Conservation (phyloP, 2,888 invertebrate genomes). For the Reticulitermes lucifugus region DNA sequence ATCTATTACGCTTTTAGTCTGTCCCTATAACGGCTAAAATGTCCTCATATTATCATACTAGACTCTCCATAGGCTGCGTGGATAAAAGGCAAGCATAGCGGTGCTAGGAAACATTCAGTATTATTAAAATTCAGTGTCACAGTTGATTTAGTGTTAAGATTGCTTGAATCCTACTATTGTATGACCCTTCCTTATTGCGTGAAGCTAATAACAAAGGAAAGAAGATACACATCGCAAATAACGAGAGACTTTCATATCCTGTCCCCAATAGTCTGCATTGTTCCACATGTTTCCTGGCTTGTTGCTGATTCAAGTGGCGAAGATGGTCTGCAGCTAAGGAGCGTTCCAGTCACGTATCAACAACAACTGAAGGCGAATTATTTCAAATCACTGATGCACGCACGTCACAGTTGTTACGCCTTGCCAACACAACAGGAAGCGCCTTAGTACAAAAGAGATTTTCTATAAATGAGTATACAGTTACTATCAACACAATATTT, state of each 20-base stretch:
- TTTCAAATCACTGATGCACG: conserved; percentile 41
- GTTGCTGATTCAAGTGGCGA: conserved; percentile 12
- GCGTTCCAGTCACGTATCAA: conserved; percentile 33
- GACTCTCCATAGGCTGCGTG: too few species aligned
- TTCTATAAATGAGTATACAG: too few species aligned
- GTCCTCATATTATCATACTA: too few species aligned
- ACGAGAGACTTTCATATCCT: conserved; percentile 48
- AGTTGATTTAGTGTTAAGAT: too few species aligned
- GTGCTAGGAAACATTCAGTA: too few species aligned
- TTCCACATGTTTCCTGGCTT: conserved; percentile 29
- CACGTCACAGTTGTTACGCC: conserved; percentile 15
- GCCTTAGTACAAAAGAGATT: not conserved
- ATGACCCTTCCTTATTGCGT: not conserved
- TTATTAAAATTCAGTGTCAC: too few species aligned
- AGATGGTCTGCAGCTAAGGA: not conserved
- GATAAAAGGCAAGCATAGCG: too few species aligned
- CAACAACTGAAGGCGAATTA: conserved; percentile 24
- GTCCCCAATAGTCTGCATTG: conserved; percentile 43
- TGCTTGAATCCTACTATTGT: not conserved
- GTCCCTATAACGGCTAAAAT: too few species aligned
- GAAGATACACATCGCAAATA: not conserved
- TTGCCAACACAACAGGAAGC: not conserved
- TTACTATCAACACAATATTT: too few species aligned
- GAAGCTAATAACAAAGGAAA: not conserved
- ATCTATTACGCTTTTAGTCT: too few species aligned